Evolutionary conservation across 1,140 invertebrate genomes (phyloP), one percentile per base, ranked within the genome.

Genomic region (Drosophila mauritiana): DNA sequence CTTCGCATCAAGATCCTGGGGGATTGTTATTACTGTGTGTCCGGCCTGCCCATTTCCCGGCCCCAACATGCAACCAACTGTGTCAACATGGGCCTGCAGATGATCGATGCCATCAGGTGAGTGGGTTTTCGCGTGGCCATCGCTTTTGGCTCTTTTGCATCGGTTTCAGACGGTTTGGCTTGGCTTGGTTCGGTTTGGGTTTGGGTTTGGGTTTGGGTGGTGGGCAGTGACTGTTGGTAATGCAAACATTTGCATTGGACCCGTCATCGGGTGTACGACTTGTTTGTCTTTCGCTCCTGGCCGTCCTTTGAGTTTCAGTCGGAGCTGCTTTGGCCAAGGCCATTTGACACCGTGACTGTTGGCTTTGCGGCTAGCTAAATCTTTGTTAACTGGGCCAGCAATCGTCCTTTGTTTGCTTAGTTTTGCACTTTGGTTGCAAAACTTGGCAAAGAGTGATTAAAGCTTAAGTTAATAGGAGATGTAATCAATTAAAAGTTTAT

Each of bases 21-120:
- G 0, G 98, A 99, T 91, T 99, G 98, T 93, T 99, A 99, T 93
- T 99, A 99, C 93, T 99, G 98, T 89, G 98, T 99, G 1, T 97
- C 97, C 2, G 98, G 98, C 6, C 94, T 99, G 51, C 98, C 98
- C 1, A 96, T 98, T 37, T 97, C 97, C 0, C 93, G 98, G 48
- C 96, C 97, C 10, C 98, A 98, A 94, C 98, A 99, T 89, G 98
- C 98, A 2, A 97, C 96, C 89, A 98, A 98, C 93, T 98, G 98
- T 89, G 98, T 99, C 67, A 98, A 98, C 80, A 99, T 99, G 98
- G 98, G 98, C 1, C 93, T 99, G 46, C 96, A 98, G 92, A 99
- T 99, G 98, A 98, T 99, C 68, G 97, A 98, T 80, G 97, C 97
- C 31, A 99, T 99, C 83, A 95, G 96, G 97, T 97, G 93, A 94